Evolutionary conservation across 2,113 vertebrate genomes (phyloP), one percentile per base, ranked within the genome.

Genomic region (Ptilorrhoa leucosticta): DNA sequence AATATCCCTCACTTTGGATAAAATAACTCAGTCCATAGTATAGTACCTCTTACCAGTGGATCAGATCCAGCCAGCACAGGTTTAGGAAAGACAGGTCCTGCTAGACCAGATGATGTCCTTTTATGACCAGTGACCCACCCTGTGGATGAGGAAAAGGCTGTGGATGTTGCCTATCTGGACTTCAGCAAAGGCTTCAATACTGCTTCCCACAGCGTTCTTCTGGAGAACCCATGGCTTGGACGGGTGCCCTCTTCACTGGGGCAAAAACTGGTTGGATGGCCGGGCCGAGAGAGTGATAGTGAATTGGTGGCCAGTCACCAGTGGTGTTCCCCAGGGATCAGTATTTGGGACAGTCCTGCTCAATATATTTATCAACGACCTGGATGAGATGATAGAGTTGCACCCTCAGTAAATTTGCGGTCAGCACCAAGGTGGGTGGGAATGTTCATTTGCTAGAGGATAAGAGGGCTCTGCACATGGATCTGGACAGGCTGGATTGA

Each of bases 381-480:
- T 58, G 27, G 22, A 20, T 50, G 23, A 37, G 11, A 35, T 18
- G 7, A 15, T 23, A 7, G 44, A 72, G 27, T 33, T 72, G 50
- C 18, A 57, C 8, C 37, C 33, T 66, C 44, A 39, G 23, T 37
- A 65, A 44, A 23, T 33, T 58, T 37, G 10, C 31, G 33, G 50
- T 58, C 15, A 28, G 7, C 2, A 6, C 33, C 23, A 37, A 28
- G 8, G 10, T 8, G 3, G 18, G 44, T 0, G 0, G 68, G 60
- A 50, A 48, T 44, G 44, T 33, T 50, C 35, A 28, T 50, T 27
- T 81, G 22, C 27, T 51, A 50, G 44, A 51, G 28, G 15, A 31
- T 65, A 39, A 13, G 4, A 81, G 39, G 19, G 33, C 21, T 64
- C 21, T 71, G 42, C 31, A 35, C 24, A 19, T 17, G 30, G 30